Base-by-base conservation (phyloP, 2,888 invertebrate genomes). In the Drosophila rubida region DNA sequence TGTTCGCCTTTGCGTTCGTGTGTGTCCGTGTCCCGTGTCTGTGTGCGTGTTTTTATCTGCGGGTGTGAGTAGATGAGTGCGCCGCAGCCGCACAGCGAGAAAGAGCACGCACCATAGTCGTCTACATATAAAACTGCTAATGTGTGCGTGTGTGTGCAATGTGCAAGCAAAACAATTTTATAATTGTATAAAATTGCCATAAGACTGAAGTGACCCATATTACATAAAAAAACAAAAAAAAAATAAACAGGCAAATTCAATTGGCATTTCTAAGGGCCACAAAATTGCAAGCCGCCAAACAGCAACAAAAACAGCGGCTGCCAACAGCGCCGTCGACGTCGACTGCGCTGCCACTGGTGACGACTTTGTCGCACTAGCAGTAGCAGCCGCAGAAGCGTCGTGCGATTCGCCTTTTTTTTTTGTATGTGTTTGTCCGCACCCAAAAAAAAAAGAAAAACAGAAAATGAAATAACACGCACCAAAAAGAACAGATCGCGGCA, bases 131-230 rank as follows among this genome's bases (percentile, higher is more conserved):
- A 19, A 69, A 74, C 62, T 75, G 60, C 55, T 64, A 58, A 61
- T 62, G 63, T 32, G 65, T 69, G 54, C 50, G 55, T 42, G 49
- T 58, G 67, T 72, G 68, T 68, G 69, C 61, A 77, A 68, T 77
- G 68, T 79, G 72, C 80, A 80, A 69, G 77, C 69, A 78, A 76
- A 78, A 76, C 73, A 76, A 76, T 76, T 75, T 77, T 77, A 69
- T 42, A 66, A 54, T 63, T 73, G 58, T 63, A 61, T 39, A 69
- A 72, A 76, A 61, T 49, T 55, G 22, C 41, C 46, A 41, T 41
- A 50, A 63, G 35, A 57, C 46, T 66, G 16, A 69, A 69, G 32
- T 67, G 63, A 35, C 45, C 44, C 32, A 58, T 32, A 55, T 69
- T 59, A 60, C 58, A 42, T 64, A 63, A 64, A 64, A 64, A 48